Conservation (phyloP, 1,140 invertebrate genomes). For the Pachypsylla venusta region DNA sequence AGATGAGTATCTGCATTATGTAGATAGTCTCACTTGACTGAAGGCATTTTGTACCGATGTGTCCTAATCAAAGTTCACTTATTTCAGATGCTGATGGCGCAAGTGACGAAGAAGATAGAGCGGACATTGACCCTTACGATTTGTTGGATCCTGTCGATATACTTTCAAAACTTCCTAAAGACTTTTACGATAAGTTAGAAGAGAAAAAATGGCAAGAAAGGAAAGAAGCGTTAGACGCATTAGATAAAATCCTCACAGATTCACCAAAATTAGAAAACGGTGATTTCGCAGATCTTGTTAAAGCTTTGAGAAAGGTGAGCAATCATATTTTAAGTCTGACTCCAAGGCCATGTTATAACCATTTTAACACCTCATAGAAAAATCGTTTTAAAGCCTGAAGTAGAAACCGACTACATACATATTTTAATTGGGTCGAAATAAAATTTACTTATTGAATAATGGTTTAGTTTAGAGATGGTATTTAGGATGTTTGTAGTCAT, state of each 20-base stretch:
- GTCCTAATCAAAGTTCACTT: too few relatives aligned
- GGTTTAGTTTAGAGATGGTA: too few relatives aligned
- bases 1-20: too few relatives aligned
- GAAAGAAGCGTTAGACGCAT: slow-evolving; percentile 71
- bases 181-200: slow-evolving; percentile 90
- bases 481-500: too few relatives aligned
- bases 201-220: slow-evolving; percentile 96
- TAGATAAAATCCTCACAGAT: slow-evolving; percentile 60
- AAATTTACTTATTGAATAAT: too few relatives aligned
- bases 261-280: slow-evolving; percentile 78
- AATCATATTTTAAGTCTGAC: slow-evolving; percentile 8
- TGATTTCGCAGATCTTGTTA: slow-evolving; percentile 82
- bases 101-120: slow-evolving; percentile 39
- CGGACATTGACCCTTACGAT: slow-evolving; percentile 80
- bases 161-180: slow-evolving; percentile 78
- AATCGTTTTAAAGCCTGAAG: background rate
- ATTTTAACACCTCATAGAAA: background rate
- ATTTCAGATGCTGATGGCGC: slow-evolving; percentile 37
- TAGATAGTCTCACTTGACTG: too few relatives aligned
- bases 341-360: background rate
- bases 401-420: too few relatives aligned
- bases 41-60: too few relatives aligned
- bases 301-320: slow-evolving; percentile 71
- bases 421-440: too few relatives aligned
- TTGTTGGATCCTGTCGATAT: slow-evolving; percentile 85